Evolutionary conservation across 2,888 invertebrate species (phyloP).

Genomic region (Oxycera nigricornis): DNA sequence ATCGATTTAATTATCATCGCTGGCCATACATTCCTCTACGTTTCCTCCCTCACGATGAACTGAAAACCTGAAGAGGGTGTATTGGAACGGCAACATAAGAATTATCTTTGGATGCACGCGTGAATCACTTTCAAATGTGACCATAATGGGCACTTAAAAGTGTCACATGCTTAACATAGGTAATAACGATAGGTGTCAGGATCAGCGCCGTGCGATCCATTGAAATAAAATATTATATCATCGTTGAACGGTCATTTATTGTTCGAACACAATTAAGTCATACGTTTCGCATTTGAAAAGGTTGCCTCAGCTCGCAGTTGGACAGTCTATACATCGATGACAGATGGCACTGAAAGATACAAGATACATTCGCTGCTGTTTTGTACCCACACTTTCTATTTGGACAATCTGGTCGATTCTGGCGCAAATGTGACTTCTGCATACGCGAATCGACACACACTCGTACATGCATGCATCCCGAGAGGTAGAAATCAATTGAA

Average conservation of each 20-base stretch:
- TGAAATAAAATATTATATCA: constrained; percentile 33
- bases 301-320: constrained; percentile 5
- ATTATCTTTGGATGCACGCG: neutral
- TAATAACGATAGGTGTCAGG: neutral
- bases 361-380: neutral
- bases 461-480: neutral
- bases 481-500: neutral
- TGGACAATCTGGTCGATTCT: constrained; percentile 12
- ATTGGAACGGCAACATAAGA: neutral
- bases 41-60: neutral
- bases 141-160: constrained; percentile 35
- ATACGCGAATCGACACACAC: no score
- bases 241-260: constrained; percentile 24
- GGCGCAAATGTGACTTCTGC: constrained; percentile 25
- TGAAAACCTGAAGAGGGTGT: neutral
- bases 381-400: constrained; percentile 26
- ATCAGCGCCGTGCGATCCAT: neutral
- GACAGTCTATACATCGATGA: constrained; percentile 20
- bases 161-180: constrained; percentile 33
- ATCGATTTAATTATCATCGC: neutral
- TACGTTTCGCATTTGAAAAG: constrained; percentile 24
- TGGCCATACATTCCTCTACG: neutral
- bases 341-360: constrained; percentile 26
- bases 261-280: constrained; percentile 23
- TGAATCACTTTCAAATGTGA: constrained; percentile 39